phyloP scores from a whole-genome alignment of 64 coral and sea anemone genomes.

The Anthopleura sola region DNA sequence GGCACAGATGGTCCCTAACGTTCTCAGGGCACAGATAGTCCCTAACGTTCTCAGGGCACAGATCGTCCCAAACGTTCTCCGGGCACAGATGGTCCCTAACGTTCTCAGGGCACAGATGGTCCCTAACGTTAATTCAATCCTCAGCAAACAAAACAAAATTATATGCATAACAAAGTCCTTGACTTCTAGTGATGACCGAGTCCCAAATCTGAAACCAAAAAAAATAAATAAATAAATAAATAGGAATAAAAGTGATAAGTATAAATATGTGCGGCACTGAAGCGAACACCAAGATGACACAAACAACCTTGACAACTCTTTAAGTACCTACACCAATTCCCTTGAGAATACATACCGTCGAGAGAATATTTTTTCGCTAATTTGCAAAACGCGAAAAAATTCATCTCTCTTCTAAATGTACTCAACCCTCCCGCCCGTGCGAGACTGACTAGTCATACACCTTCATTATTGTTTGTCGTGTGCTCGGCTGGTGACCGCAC shows the following conservation, averaged over 20 bases:
- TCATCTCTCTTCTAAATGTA: neutral
- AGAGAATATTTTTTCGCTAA: slow-evolving; percentile 29
- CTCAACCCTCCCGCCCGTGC: neutral
- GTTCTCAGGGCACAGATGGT: no score
- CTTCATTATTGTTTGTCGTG: slow-evolving; percentile 2
- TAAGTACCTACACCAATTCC: no score
- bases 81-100: neutral
- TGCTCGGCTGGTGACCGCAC: slow-evolving; percentile 29
- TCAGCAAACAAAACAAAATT: neutral
- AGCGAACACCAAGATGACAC: no score
- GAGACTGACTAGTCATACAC: neutral
- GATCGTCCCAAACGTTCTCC: neutral
- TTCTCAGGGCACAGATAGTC: neutral
- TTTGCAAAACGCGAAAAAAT: neutral
- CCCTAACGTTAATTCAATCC: neutral
- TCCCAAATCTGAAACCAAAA: neutral
- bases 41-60: neutral
- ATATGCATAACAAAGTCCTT: no score
- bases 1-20: neutral
- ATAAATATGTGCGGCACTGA: neutral
- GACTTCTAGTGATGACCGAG: neutral
- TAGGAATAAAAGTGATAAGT: no score
- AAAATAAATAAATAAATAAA: neutral
- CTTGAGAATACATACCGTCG: no score
- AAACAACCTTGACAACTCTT: neutral